Conservation (phyloP, 2,113 vertebrate genomes). For the Boulengeromyrus knoepffleri region DNA sequence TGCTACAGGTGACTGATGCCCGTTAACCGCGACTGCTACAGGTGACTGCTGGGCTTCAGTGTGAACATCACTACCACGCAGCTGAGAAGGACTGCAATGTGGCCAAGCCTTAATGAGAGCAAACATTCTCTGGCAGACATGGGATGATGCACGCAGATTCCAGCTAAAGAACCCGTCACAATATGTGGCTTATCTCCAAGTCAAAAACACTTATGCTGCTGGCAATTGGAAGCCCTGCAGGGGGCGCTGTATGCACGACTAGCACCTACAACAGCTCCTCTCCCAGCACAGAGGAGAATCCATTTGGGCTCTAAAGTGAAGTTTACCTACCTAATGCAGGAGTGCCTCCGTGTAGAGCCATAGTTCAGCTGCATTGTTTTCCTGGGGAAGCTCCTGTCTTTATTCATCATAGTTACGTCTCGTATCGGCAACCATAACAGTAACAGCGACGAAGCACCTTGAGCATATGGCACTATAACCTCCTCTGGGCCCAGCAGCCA, state of each 20-base stretch:
- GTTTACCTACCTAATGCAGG: slow-evolving; percentile 66
- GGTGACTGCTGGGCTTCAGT: neutral
- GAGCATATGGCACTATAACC: too few species aligned
- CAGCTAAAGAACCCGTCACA: neutral
- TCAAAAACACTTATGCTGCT: neutral
- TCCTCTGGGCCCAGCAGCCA: neutral
- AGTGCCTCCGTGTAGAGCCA: slow-evolving; percentile 62
- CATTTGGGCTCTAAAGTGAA: neutral
- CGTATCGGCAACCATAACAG: neutral
- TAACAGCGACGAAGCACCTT: neutral
- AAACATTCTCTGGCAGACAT: neutral
- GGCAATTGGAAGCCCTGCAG: neutral
- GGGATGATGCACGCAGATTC: neutral
- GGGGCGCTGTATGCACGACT: neutral
- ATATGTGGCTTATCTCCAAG: neutral
- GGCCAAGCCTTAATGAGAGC: neutral
- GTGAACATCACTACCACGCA: neutral
- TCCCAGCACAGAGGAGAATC: neutral
- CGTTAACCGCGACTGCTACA: neutral
- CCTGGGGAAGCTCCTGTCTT: slow-evolving; percentile 56
- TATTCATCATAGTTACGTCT: slow-evolving; percentile 52
- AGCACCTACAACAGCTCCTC: neutral
- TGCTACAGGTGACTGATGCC: neutral
- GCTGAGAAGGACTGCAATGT: neutral
- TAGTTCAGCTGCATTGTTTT: slow-evolving; percentile 55